Percentiles rank a stretch among this genome's conserved stretches.
Evolutionary conservation across 2,888 invertebrate genomes (phyloP).

Genomic region (Machimus atricapillus): DNA sequence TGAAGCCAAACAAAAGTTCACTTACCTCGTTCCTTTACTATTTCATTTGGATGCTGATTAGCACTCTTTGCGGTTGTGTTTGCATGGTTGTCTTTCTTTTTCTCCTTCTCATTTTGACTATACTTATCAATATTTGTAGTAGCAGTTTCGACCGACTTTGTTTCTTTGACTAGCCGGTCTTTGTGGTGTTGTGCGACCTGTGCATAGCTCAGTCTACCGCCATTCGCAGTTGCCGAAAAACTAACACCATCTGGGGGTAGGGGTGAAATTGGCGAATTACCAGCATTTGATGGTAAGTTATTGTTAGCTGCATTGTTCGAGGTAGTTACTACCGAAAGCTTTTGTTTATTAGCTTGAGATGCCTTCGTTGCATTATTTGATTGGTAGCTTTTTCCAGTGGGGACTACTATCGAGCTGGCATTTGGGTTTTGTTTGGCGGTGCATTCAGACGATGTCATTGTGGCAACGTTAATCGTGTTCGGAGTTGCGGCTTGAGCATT

Average conservation of each 20-base stretch:
- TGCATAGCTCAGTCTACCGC: constrained; percentile 67
- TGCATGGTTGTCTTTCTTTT: constrained; percentile 50
- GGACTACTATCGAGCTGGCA: constrained; percentile 9
- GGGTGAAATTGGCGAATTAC: constrained; percentile 50
- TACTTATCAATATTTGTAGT: constrained; percentile 43
- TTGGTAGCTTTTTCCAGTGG: constrained; percentile 19
- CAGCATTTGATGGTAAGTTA: constrained; percentile 38
- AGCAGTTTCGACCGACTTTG: constrained; percentile 42
- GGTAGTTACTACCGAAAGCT: constrained; percentile 42
- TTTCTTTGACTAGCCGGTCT: constrained; percentile 59
- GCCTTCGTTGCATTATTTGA: neutral
- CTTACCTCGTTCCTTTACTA: constrained; percentile 60
- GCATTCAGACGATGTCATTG: constrained; percentile 63
- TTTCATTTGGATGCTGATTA: constrained; percentile 49
- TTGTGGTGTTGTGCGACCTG: constrained; percentile 73
- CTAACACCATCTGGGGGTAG: constrained; percentile 30
- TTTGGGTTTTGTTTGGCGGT: constrained; percentile 33
- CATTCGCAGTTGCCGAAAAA: constrained; percentile 49
- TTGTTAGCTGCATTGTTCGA: neutral
- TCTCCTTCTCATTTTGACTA: constrained; percentile 41
- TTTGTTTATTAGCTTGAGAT: constrained; percentile 38
- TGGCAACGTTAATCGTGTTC: constrained; percentile 62
- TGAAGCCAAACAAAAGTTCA: neutral
- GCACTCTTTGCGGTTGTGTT: constrained; percentile 30
- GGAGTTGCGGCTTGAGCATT: constrained; percentile 44